Conservation (phyloP, 2,888 invertebrate genomes). For the Rutpela maculata region DNA sequence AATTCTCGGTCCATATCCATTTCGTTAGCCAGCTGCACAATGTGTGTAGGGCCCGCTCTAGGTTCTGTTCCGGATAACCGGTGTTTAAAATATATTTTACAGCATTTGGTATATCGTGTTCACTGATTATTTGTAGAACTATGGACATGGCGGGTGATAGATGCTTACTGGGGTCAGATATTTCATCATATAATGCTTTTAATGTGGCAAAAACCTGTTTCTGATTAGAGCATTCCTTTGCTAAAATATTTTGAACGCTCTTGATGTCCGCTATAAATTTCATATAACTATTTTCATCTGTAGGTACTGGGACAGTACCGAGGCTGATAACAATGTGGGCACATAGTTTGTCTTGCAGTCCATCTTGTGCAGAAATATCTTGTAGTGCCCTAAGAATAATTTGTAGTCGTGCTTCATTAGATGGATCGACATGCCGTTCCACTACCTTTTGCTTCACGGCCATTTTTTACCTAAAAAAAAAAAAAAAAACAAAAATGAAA, state of each 20-base stretch:
- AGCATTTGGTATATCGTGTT: slow-evolving; percentile 65
- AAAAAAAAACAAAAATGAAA: slow-evolving; percentile 27
- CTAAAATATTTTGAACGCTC: slow-evolving; percentile 67
- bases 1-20: slow-evolving; percentile 79
- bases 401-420: slow-evolving; percentile 73
- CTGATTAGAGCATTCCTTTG: slow-evolving; percentile 70
- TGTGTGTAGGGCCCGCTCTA: slow-evolving; percentile 79
- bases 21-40: slow-evolving; percentile 82
- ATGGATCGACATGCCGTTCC: slow-evolving; percentile 73
- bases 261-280: slow-evolving; percentile 69
- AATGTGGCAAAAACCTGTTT: slow-evolving; percentile 77
- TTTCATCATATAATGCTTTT: slow-evolving; percentile 78
- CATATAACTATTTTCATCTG: slow-evolving; percentile 65
- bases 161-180: slow-evolving; percentile 77
- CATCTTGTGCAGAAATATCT: slow-evolving; percentile 71
- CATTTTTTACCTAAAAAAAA: slow-evolving; percentile 69
- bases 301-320: slow-evolving; percentile 73
- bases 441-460: slow-evolving; percentile 79
- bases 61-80: slow-evolving; percentile 74
- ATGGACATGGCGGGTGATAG: slow-evolving; percentile 79
- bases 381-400: slow-evolving; percentile 76
- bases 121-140: slow-evolving; percentile 75
- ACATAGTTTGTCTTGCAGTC: slow-evolving; percentile 74
- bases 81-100: slow-evolving; percentile 73
- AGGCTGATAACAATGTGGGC: slow-evolving; percentile 75